These are phyloP conservation scores for Copsychus sechellarum DNA, from an alignment of 2,113 vertebrate species.

Conservation along the genomic window DNA sequence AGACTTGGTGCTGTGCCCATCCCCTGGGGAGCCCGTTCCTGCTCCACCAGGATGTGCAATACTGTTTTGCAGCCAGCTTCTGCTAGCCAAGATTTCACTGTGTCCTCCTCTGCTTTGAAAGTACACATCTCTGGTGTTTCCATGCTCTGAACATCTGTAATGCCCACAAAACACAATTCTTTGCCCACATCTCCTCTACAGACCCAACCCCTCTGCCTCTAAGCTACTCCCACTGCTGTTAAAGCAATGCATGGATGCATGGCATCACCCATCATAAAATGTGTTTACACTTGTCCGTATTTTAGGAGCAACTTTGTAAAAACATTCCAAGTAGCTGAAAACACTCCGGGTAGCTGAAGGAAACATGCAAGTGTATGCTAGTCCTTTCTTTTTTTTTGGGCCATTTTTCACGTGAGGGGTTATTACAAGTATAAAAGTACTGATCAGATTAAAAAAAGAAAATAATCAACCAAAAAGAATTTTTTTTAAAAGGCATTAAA, in stretches of 20 bases:
- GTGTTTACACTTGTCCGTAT: fast-evolving
- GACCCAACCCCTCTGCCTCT: neutral
- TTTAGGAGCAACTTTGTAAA: neutral
- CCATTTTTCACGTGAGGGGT: neutral
- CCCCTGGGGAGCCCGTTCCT: neutral
- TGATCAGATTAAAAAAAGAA: neutral
- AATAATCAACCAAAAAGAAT: neutral
- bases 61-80: neutral
- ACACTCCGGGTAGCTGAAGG: neutral
- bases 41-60: neutral
- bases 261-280: neutral
- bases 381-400: neutral
- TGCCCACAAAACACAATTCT: neutral
- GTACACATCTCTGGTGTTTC: fast-evolving
- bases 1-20: neutral
- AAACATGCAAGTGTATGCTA: neutral
- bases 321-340: neutral
- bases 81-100: neutral
- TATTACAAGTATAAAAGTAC: neutral
- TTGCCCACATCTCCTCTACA: neutral
- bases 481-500: neutral
- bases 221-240: neutral
- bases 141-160: neutral
- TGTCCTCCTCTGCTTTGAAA: neutral
- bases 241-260: fast-evolving